phyloP scores from a whole-genome alignment of 2,113 vertebrate genomes.

The Fregata magnificens region DNA sequence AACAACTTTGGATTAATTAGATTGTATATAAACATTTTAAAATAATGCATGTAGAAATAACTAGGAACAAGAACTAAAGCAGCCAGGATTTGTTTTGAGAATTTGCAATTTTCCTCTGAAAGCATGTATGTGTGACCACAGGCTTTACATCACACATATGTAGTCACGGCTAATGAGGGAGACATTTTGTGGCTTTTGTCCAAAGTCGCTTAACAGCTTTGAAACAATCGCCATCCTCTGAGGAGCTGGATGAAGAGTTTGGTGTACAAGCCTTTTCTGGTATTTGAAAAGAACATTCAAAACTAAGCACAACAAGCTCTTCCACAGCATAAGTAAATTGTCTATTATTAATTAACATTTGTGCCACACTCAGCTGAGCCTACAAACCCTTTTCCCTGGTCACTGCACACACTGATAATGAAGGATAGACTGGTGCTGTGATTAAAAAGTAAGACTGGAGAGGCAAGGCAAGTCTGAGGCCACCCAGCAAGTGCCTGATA shows the following conservation, averaged over 20 bases:
- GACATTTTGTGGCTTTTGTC: not conserved
- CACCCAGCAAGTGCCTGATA: not conserved
- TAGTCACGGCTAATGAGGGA: not conserved
- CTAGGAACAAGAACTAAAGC: not conserved
- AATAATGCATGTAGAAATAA: not conserved
- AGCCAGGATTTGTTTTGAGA: not conserved
- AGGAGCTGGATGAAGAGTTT: not conserved
- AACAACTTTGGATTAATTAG: not conserved
- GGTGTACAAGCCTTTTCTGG: not conserved
- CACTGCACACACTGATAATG: not conserved
- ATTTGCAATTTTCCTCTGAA: not conserved
- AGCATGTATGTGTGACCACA: not conserved
- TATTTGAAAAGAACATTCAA: not conserved
- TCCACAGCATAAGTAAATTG: not conserved
- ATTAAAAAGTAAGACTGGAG: not conserved
- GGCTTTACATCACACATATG: not conserved
- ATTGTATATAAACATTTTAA: not conserved
- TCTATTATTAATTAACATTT: not conserved
- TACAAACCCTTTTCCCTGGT: not conserved
- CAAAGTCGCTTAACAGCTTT: not conserved
- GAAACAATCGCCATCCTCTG: not conserved
- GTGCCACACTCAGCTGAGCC: not conserved
- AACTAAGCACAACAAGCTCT: not conserved
- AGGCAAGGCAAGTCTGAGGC: not conserved
- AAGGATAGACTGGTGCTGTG: not conserved